These are phyloP conservation scores for Megastigmus dorsalis DNA, from an alignment of 2,888 invertebrate species.

Conservation along the genomic window DNA sequence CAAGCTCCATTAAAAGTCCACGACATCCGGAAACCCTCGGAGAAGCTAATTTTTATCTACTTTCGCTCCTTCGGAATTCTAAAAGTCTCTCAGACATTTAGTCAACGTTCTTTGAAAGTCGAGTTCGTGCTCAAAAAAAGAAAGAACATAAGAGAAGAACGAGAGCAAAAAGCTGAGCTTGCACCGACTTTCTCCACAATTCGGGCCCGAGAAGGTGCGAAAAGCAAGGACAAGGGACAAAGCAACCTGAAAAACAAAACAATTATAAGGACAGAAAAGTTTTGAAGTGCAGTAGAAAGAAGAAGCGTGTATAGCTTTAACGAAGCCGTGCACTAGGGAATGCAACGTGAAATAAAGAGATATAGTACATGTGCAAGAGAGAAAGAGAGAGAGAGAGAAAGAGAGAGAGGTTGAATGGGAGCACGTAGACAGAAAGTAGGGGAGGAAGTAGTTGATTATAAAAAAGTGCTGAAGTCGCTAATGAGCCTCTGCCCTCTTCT, in stretches of 20 bases:
- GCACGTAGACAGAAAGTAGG: too few relatives aligned
- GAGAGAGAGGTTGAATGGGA: constrained; percentile 20
- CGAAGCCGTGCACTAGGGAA: constrained; percentile 53
- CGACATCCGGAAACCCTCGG: background rate
- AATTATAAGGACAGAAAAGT: constrained; percentile 33
- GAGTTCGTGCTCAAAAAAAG: constrained; percentile 2
- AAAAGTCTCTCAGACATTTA: background rate
- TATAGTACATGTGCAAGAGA: too few relatives aligned
- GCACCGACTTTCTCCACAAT: too few relatives aligned
- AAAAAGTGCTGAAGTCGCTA: constrained; percentile 56
- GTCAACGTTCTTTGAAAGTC: background rate
- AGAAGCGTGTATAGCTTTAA: constrained; percentile 40
- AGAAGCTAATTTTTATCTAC: constrained; percentile 12
- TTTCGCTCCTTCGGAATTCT: too few relatives aligned
- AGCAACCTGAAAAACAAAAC: constrained; percentile 5
- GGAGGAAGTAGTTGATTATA: constrained; percentile 49
- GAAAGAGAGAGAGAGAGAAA: constrained; percentile 21
- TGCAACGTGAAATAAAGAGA: constrained; percentile 39
- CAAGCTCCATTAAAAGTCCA: background rate
- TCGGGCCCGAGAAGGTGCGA: too few relatives aligned
- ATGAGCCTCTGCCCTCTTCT: too few relatives aligned
- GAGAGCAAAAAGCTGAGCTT: background rate
- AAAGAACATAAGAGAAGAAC: background rate
- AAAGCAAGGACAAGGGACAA: constrained; percentile 2
- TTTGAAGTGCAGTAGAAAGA: constrained; percentile 18